Base-by-base conservation (phyloP, 2,797 vertebrate genomes). In the Chaetophractus vellerosus region DNA sequence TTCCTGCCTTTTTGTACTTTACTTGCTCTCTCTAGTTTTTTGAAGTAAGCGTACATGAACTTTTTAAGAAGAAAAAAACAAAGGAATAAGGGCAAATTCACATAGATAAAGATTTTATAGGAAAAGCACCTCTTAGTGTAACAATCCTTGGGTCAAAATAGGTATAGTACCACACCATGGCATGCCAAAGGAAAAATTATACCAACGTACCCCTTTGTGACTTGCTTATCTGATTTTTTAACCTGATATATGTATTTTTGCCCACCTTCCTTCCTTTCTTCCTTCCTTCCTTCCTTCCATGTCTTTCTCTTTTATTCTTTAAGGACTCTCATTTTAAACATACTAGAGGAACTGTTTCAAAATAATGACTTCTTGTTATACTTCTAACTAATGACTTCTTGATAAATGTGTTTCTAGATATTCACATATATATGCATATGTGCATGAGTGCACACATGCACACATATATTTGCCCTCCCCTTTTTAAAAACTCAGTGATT, bases 251-350 rank as follows among this genome's bases (percentile, higher is more conserved):
- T 72, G 31, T 52, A 55, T 55, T 55, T 21, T 55, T 55, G 45
- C 45, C 45, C 9, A 8, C 52, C 52, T 61, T 8, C 9, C 26
- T 66, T 33, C 63, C 63, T 66, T 28, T 6, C 63, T 64, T 26
- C 63, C 28, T 64, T 15, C 24, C 14, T 61, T 28, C 16, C 24
- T n/a, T n/a, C 28, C 14, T 4, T 78, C 18, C 5, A 28, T 84
- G 6, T 36, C n/a, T 41, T 90, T 80, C 76, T 90, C 68, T 71
- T 79, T 89, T 31, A 55, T 78, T 92, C 82, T 90, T 94, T 78
- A 86, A 84, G 91, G 59, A 74, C 36, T 71, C 33, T 75, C 55
- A 18, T 26, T 52, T 72, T 71, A 64, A 90, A 52, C 71, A 64
- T 52, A 33, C n/a, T 71, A 57, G 36, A 63, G 52, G 52, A 92